Base-by-base conservation (phyloP, 2,888 invertebrate genomes). In the Elmis aenea region DNA sequence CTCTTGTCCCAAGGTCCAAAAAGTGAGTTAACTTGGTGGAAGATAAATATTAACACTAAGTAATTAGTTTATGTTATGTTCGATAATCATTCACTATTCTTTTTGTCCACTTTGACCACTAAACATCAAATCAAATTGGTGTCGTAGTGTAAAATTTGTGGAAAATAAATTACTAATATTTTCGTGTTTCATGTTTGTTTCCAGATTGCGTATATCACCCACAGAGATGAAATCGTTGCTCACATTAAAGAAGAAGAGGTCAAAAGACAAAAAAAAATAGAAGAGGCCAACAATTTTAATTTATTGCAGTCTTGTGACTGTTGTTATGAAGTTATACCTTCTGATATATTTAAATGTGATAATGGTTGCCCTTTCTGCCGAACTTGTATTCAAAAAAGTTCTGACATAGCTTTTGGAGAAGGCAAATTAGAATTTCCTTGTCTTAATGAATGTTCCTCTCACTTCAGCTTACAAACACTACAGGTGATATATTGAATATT, bases 291-390 rank as follows among this genome's bases (percentile, higher is more conserved):
- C 51, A 43, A 48, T 32, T 53, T 53, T 10, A 65, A 65, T 9
- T 50, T 68, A 14, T 56, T 76, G 41, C 47, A 65, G 15, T 68
- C 69, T 10, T 77, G 77, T 55, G 49, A 56, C n/a, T 75, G 75
- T 54, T 77, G 77, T 52, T 77, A 75, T 31, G 72, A 75, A 46
- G 62, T 72, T 10, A 57, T 76, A 45, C 62, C 55, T 0, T 59
- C 62, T 5, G 68, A 72, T 40, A 57, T 62, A 32, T 54, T 61
- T 3, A 43, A 47, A 2, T 74, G 74, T 46, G 48, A 55, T 3
- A 58, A 56, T 9, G 69, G 66, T 1, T 75, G 75, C 45, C 41
- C 58, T 8, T 73, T 72, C 53, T 74, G 74, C 44, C 58, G 55
- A 28, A 39, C 44, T 2, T 74, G 74, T 47, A 56, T 74, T 2